Conservation (phyloP, 2,113 vertebrate species). For the Eulemur macaco region DNA sequence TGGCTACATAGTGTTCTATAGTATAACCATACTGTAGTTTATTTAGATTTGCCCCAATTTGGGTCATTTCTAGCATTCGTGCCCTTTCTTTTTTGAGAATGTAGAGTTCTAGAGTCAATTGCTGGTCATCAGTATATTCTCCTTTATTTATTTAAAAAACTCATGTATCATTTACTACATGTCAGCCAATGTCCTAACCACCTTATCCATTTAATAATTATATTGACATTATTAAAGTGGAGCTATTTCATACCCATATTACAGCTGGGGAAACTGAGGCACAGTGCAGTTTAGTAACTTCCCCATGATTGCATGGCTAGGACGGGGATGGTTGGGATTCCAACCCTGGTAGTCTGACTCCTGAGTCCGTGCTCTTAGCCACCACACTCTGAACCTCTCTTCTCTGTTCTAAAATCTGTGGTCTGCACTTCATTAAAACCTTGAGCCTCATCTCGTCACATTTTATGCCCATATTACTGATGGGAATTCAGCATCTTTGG, state of each 20-base stretch:
- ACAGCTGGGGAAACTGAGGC: background rate
- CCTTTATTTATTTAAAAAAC: constrained; percentile 19
- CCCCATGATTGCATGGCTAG: background rate
- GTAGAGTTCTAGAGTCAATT: background rate
- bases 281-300: background rate
- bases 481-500: background rate
- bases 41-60: background rate
- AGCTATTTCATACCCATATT: background rate
- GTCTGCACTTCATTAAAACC: background rate
- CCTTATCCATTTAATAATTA: constrained; percentile 1
- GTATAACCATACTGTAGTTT: background rate
- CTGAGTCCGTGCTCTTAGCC: background rate
- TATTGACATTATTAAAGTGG: background rate
- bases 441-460: background rate
- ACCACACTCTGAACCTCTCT: background rate
- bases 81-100: constrained; percentile 8
- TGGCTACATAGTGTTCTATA: background rate
- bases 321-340: background rate
- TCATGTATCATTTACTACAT: background rate
- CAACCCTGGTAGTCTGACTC: background rate
- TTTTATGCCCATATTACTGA: background rate
- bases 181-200: background rate
- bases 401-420: background rate
- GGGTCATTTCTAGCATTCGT: background rate
- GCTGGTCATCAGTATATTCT: background rate